Conservation (phyloP, 2,113 vertebrate genomes). For the Paraplagusia blochii region DNA sequence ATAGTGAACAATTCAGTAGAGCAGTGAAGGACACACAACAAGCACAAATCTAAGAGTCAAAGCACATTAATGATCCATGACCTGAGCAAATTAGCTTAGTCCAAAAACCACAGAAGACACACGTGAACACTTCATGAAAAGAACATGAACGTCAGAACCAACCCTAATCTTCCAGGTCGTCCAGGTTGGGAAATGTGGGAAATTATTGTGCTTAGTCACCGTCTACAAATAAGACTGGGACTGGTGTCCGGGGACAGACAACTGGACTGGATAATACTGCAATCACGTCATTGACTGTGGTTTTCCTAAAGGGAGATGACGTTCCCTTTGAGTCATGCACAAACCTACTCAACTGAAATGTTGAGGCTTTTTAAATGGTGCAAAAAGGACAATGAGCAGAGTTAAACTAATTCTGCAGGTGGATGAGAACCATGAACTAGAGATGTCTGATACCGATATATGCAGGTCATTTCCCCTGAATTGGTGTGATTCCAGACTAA, state of each 20-base stretch:
- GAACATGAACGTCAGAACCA: constrained; percentile 29
- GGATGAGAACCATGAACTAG: too few relatives aligned
- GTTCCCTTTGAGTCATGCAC: constrained; percentile 4
- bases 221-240: constrained; percentile 41
- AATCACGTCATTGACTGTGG: neutral
- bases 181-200: constrained; percentile 49
- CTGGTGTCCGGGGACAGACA: neutral
- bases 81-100: constrained; percentile 11
- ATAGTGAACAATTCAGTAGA: constrained; percentile 71
- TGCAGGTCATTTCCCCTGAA: too few relatives aligned
- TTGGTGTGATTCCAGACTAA: too few relatives aligned
- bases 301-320: neutral
- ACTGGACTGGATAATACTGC: constrained; percentile 4
- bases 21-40: constrained; percentile 47
- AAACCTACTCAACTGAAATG: too few relatives aligned
- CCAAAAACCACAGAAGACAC: constrained; percentile 19
- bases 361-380: too few relatives aligned
- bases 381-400: too few relatives aligned
- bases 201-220: constrained; percentile 50
- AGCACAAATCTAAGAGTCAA: constrained; percentile 60
- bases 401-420: too few relatives aligned
- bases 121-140: constrained; percentile 13
- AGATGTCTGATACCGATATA: too few relatives aligned
- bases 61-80: constrained; percentile 53
- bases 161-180: constrained; percentile 24